Evolutionary conservation across 2,888 invertebrate genomes (phyloP).

Genomic region (Cryptus viduatorius): DNA sequence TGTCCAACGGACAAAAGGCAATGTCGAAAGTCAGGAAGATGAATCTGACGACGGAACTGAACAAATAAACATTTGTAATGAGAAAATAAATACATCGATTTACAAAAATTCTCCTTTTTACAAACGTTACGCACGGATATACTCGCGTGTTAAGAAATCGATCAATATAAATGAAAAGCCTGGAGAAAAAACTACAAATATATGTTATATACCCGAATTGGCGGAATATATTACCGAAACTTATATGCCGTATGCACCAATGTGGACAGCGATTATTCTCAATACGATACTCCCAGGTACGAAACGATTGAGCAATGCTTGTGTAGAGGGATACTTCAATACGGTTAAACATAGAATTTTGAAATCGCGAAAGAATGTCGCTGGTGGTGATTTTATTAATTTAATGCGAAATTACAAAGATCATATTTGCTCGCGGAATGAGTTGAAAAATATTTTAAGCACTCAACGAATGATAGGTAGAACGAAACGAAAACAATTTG

Average conservation of each 20-base stretch:
- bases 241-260: constrained; percentile 27
- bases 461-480: not conserved
- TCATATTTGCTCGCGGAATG: constrained; percentile 11
- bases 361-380: no score
- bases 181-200: not conserved
- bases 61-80: not conserved
- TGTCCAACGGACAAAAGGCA: not conserved
- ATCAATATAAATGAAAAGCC: not conserved
- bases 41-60: not conserved
- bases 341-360: no score
- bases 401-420: constrained; percentile 5
- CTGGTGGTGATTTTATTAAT: no score
- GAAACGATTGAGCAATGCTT: constrained; percentile 13
- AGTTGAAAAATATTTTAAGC: constrained; percentile 12
- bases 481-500: not conserved
- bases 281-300: not conserved
- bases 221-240: constrained; percentile 19
- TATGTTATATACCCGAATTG: not conserved
- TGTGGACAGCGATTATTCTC: constrained; percentile 18
- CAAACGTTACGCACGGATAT: constrained; percentile 2
- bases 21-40: not conserved
- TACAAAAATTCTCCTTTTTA: constrained; percentile 9
- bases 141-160: not conserved
- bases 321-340: constrained; percentile 23
- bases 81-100: not conserved